Evolutionary conservation across 2,888 invertebrate species (phyloP).

Genomic region (Julus scandinavius): DNA sequence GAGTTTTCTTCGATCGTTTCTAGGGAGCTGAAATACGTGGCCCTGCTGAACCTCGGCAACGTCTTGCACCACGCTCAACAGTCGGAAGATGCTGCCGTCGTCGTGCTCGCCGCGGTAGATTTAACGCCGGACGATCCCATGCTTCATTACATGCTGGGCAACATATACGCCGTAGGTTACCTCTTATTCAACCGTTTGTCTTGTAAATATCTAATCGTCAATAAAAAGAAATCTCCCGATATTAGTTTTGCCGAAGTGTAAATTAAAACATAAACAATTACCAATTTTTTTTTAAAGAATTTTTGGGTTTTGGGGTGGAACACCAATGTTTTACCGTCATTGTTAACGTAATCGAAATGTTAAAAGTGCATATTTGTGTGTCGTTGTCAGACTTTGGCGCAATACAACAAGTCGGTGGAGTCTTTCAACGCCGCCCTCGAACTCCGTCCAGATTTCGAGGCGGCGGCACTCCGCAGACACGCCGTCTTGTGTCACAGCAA

Average conservation of each 20-base stretch:
- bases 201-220: not conserved
- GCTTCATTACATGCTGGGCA: constrained; percentile 77
- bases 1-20: constrained; percentile 56
- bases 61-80: constrained; percentile 76
- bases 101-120: constrained; percentile 79
- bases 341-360: constrained; percentile 6
- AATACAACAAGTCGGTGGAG: constrained; percentile 77
- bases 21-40: constrained; percentile 78
- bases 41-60: constrained; percentile 78
- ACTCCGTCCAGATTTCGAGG: constrained; percentile 73
- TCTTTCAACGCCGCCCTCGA: constrained; percentile 76
- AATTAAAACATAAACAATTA: no score
- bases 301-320: no score
- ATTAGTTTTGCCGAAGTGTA: not conserved
- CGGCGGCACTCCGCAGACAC: constrained; percentile 73
- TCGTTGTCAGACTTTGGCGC: constrained; percentile 67
- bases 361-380: not conserved
- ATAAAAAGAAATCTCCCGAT: not conserved
- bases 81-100: constrained; percentile 77
- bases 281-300: not conserved
- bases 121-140: constrained; percentile 73
- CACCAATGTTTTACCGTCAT: not conserved
- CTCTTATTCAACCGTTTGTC: not conserved
- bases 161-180: constrained; percentile 74
- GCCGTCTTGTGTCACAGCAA: constrained; percentile 77